Conservation (phyloP, 2,888 invertebrate species). For the Spilosoma lubricipeda region DNA sequence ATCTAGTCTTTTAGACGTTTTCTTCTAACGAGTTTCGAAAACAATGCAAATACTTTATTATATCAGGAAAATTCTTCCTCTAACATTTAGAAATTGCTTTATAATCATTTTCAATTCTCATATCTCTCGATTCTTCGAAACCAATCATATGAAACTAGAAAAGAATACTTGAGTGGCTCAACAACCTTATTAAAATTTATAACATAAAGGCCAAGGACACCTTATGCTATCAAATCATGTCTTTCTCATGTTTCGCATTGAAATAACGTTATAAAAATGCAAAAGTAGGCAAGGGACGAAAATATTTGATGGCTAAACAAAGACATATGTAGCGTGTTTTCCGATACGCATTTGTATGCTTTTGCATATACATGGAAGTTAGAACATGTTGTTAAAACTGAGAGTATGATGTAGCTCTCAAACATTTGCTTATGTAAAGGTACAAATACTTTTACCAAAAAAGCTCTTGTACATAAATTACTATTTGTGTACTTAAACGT, state of each 20-base stretch:
- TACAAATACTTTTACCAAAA: conserved; percentile 12
- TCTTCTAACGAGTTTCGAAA: conserved; percentile 40
- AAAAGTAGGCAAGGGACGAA: conserved; percentile 27
- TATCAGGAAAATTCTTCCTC: conserved; percentile 30
- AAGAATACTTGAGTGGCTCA: background rate
- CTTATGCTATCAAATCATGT: conserved; percentile 21
- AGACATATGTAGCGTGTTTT: conserved; percentile 19
- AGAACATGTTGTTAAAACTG: conserved; percentile 4
- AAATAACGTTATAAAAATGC: conserved; percentile 32
- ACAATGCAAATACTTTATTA: conserved; percentile 34
- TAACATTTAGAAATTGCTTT: conserved; percentile 21
- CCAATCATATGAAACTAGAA: conserved; percentile 12
- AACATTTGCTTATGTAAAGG: conserved; percentile 6
- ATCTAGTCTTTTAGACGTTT: conserved; percentile 22
- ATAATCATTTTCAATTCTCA: background rate
- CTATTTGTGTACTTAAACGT: conserved; percentile 48
- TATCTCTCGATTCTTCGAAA: conserved; percentile 22
- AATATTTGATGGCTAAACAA: conserved; percentile 38
- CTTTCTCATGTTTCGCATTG: conserved; percentile 15
- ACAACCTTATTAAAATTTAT: conserved; percentile 31
- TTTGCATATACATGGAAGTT: background rate
- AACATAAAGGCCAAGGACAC: conserved; percentile 18
- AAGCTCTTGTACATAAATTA: conserved; percentile 21
- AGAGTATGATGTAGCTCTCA: conserved; percentile 6
- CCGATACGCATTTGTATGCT: conserved; percentile 1